phyloP scores from a whole-genome alignment of 2,888 invertebrate genomes.

The Oxytorus armatus region DNA sequence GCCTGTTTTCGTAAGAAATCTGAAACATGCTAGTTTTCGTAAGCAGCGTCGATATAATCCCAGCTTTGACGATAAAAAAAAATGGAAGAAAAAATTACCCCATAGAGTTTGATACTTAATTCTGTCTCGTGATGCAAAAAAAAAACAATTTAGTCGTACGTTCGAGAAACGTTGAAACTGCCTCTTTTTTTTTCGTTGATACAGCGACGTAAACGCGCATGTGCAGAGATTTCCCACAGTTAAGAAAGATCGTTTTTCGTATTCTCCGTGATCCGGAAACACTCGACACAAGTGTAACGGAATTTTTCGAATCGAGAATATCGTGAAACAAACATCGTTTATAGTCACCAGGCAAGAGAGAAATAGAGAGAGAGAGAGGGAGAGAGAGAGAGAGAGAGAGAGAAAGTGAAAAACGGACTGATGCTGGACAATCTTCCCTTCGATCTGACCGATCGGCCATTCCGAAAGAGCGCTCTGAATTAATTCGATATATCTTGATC shows the following conservation, averaged over 20 bases:
- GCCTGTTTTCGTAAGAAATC: too few relatives aligned
- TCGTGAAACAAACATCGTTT: conserved; percentile 10
- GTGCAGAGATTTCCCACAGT: conserved; percentile 32
- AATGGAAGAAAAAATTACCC: conserved; percentile 3
- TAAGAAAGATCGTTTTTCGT: conserved; percentile 25
- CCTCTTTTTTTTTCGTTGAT: conserved; percentile 10
- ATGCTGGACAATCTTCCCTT: conserved; percentile 66
- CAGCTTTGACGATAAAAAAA: neutral
- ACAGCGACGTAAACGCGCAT: conserved; percentile 12
- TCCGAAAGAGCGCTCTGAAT: conserved; percentile 45
- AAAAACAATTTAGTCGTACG: neutral
- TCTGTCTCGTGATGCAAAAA: conserved; percentile 11
- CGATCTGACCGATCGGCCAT: conserved; percentile 63
- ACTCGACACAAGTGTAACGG: conserved; percentile 62
- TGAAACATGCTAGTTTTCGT: too few relatives aligned
- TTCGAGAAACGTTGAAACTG: conserved; percentile 43
- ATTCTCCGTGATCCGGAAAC: conserved; percentile 48
- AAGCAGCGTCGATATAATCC: too few relatives aligned
- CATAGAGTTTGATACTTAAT: neutral
- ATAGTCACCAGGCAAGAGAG: conserved; percentile 35
- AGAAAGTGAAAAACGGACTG: conserved; percentile 31
- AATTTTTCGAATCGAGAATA: conserved; percentile 28
- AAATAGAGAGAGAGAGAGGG: conserved; percentile 10
- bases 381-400: conserved; percentile 22
- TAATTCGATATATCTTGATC: conserved; percentile 62